phyloP scores from a whole-genome alignment of 2,797 vertebrate genomes.

The Rhincodon typus region DNA sequence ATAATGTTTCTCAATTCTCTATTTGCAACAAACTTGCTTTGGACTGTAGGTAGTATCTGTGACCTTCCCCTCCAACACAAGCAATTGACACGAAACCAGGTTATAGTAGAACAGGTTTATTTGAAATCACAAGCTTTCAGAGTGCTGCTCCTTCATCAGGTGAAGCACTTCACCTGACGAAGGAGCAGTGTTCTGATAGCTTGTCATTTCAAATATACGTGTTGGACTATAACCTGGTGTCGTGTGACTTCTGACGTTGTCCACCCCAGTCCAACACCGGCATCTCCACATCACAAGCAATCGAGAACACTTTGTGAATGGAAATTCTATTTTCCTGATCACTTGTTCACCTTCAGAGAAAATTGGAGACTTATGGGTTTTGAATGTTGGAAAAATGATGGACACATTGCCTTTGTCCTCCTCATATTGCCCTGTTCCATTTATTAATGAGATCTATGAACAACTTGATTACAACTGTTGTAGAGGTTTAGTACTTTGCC shows the following conservation, averaged over 20 bases:
- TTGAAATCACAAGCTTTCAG: too few species aligned
- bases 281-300: background rate
- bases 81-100: background rate
- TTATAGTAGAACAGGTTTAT: too few species aligned
- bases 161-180: too few species aligned
- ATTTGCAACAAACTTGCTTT: background rate
- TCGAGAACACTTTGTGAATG: background rate
- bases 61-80: background rate
- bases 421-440: background rate
- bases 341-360: background rate
- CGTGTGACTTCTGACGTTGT: too few species aligned
- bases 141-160: too few species aligned
- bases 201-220: too few species aligned
- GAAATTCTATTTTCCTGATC: background rate
- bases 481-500: background rate
- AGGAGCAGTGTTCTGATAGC: too few species aligned
- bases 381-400: background rate
- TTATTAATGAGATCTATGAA: slow-evolving; percentile 11
- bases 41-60: background rate
- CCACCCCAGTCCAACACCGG: too few species aligned
- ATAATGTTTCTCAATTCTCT: background rate
- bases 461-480: slow-evolving; percentile 17
- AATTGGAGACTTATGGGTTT: background rate
- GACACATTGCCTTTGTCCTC: background rate
- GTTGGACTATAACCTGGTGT: too few species aligned